Evolutionary conservation across 2,797 vertebrate species (phyloP).

Genomic region (Melopsittacus undulatus): DNA sequence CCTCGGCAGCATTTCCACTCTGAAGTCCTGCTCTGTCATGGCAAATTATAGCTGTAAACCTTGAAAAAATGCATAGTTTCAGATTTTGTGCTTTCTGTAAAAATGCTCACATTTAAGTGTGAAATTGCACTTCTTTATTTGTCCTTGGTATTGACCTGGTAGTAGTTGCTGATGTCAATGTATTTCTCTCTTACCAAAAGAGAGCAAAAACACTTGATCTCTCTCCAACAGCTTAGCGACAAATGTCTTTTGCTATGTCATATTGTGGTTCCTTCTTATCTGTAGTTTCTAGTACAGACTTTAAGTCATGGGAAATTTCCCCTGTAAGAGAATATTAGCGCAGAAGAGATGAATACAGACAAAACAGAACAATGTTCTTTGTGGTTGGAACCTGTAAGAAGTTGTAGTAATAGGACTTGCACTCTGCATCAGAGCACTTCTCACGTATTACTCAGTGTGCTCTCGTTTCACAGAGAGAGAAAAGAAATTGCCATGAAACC

Average conservation of each 20-base stretch:
- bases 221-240: not conserved
- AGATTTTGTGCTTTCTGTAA: slow-evolving; percentile 6
- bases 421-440: not conserved
- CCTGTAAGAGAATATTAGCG: not conserved
- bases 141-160: slow-evolving; percentile 2
- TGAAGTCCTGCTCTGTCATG: slow-evolving; percentile 3
- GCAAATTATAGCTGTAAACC: slow-evolving; percentile 28
- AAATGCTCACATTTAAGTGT: not conserved
- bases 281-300: not conserved
- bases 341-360: not conserved
- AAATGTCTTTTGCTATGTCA: not conserved
- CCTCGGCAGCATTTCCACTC: not conserved
- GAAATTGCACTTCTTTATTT: slow-evolving; percentile 2
- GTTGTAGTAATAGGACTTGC: not conserved
- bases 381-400: not conserved
- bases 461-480: not conserved
- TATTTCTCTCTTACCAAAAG: not conserved
- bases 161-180: not conserved
- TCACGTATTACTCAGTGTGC: not conserved
- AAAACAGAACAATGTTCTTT: slow-evolving; percentile 23
- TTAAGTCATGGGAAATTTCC: slow-evolving; percentile 7
- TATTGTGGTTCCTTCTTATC: not conserved
- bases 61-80: not conserved
- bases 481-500: not conserved
- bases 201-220: not conserved